Evolutionary conservation across 2,888 invertebrate genomes (phyloP).

Genomic region (Drosophila colorata): DNA sequence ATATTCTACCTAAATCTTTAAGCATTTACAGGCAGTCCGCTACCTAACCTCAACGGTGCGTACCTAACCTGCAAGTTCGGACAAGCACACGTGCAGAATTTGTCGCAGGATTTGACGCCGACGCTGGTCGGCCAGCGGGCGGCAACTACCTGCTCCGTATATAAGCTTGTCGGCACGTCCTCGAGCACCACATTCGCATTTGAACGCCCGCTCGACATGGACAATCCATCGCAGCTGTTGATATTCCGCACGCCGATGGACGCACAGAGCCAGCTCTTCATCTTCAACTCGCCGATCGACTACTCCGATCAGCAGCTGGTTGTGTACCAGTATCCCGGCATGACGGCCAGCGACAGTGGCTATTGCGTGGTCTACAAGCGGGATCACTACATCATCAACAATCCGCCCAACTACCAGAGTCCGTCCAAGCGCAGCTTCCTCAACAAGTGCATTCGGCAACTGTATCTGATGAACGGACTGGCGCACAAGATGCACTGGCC

Average conservation of each 20-base stretch:
- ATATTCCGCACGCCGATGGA: conserved; percentile 52
- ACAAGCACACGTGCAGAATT: conserved; percentile 4
- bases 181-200: conserved; percentile 34
- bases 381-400: conserved; percentile 58
- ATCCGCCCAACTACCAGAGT: conserved; percentile 58
- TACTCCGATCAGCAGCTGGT: conserved; percentile 55
- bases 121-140: background rate
- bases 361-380: conserved; percentile 68
- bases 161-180: conserved; percentile 30
- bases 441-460: conserved; percentile 71
- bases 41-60: conserved; percentile 7
- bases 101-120: background rate
- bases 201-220: conserved; percentile 45
- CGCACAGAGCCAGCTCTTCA: conserved; percentile 46
- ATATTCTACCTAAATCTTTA: background rate
- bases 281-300: conserved; percentile 63
- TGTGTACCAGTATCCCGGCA: conserved; percentile 49
- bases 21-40: background rate
- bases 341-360: conserved; percentile 25
- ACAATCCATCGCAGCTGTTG: conserved; percentile 43
- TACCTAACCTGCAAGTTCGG: conserved; percentile 9
- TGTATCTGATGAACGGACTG: conserved; percentile 62
- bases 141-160: conserved; percentile 49
- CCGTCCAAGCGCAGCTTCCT: conserved; percentile 69
- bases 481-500: conserved; percentile 48